These are phyloP conservation scores for Yponomeuta evonymella DNA, from an alignment of 2,888 invertebrate genomes.

Conservation along the genomic window DNA sequence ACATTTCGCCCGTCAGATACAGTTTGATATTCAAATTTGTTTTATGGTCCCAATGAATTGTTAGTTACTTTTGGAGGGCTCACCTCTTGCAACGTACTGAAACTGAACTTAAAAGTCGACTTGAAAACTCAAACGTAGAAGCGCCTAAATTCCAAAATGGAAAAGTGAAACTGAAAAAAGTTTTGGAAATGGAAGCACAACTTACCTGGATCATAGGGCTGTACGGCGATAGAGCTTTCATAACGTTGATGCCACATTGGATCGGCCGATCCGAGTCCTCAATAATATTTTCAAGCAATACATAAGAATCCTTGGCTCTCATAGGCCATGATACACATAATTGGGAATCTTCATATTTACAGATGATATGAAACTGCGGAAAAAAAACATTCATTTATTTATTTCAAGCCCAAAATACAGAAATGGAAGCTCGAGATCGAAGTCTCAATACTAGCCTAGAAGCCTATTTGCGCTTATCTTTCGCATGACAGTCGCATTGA, in stretches of 20 bases:
- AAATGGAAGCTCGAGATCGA: neutral
- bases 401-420: neutral
- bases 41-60: too few relatives aligned
- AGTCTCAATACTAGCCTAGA: neutral
- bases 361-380: neutral
- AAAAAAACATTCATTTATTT: neutral
- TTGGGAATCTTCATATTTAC: neutral
- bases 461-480: neutral
- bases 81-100: too few relatives aligned
- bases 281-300: neutral
- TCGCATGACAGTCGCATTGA: neutral
- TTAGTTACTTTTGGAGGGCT: too few relatives aligned
- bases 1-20: too few relatives aligned
- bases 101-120: too few relatives aligned
- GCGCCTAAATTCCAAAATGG: too few relatives aligned
- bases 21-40: too few relatives aligned
- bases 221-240: neutral
- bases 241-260: neutral
- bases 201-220: neutral
- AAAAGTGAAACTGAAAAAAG: too few relatives aligned
- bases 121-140: too few relatives aligned
- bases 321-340: neutral
- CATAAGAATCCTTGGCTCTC: neutral
- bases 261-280: neutral
- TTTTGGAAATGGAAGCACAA: neutral